Evolutionary conservation across 2,113 vertebrate species (phyloP), one percentile per base, ranked within the genome.

Genomic region (Percopsis transmontana): DNA sequence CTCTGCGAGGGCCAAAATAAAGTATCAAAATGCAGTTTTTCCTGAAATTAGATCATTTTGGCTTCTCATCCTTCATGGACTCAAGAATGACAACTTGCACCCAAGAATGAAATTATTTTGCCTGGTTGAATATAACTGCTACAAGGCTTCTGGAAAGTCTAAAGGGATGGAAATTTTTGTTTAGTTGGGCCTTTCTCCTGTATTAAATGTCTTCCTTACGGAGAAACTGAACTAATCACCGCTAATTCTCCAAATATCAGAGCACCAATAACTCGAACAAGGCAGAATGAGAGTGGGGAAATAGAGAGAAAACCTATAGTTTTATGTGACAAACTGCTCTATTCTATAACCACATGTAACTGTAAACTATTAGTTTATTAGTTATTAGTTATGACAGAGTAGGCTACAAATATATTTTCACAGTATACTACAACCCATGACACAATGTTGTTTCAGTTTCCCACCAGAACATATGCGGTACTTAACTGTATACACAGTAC

Each of bases 91-190:
- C 20, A 45, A 58, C 42, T 59, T 27, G 56, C 24, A 60, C 74
- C 77, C 81, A 81, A 76, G 77, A 74, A 72, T 62, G 5, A 55
- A 78, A 56, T 55, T 14, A 66, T 63, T 82, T 62, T 42, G 39
- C 71, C 67, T 76, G 48, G 58, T 33, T 76, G 77, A 84, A 72
- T 72, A 66, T n/a, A 68, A 67, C 39, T 59, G 66, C 66, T 66
- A 70, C 64, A 68, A 80, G 75, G 60, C 69, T 33, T 67, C 70
- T 47, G 74, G 81, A 82, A 76, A 79, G 77, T 68, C 85, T 87
- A 82, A 76, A 63, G 72, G 78, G 62, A 61, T 81, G 77, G 79
- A 82, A 85, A 65, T 72, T 79, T 89, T 79, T 72, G 79, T 72
- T 65, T 67, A 74, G 72, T 73, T 15, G 52, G 57, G 58, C 20